Conservation (phyloP, 1,140 invertebrate genomes). For the Marisa cornuarietis region DNA sequence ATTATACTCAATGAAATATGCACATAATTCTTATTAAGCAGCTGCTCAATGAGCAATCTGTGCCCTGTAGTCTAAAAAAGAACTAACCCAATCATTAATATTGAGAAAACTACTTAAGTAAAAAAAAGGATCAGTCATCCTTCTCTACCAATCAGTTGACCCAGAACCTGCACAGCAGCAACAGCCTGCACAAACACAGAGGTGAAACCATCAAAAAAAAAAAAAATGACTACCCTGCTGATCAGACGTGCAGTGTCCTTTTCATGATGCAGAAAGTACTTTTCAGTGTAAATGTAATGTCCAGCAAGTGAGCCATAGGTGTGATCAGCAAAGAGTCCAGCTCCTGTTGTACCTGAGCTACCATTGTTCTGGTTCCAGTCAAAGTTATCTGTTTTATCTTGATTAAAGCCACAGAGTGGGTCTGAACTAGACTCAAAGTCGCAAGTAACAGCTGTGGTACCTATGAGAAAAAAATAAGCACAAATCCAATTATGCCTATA, state of each 20-base stretch:
- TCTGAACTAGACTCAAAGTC: conserved; percentile 22
- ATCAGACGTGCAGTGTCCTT: conserved; percentile 71
- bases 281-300: conserved; percentile 82
- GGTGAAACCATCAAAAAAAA: no score
- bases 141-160: no score
- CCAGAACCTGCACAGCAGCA: no score
- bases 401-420: conserved; percentile 12
- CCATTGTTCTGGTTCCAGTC: conserved; percentile 8
- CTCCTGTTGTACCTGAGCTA: conserved; percentile 39
- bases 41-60: no score
- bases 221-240: conserved; percentile 16
- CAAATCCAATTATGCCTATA: no score
- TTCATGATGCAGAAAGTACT: conserved; percentile 69
- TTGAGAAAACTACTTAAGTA: no score
- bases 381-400: conserved; percentile 1
- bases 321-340: conserved; percentile 58
- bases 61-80: no score
- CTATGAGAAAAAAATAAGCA: neutral
- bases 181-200: no score
- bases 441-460: neutral
- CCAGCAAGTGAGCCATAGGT: conserved; percentile 60
- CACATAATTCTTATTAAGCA: no score
- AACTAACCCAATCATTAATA: no score
- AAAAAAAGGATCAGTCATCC: no score
- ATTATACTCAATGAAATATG: no score